Conservation (phyloP, 2,797 vertebrate species). For the Parauchenoglanis ngamensis region DNA sequence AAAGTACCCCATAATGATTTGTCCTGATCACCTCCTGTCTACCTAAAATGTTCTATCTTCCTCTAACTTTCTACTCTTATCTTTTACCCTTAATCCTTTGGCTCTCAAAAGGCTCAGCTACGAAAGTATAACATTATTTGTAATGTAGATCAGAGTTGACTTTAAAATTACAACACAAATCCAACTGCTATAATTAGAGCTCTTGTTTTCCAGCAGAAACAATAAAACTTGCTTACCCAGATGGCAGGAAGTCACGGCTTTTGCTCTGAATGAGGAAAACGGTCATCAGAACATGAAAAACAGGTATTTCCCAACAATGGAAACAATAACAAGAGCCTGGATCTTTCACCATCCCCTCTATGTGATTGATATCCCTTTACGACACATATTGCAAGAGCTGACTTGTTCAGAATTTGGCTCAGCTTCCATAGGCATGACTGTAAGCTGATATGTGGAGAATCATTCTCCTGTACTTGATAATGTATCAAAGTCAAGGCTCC, state of each 20-base stretch:
- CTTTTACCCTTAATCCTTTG: conserved; percentile 40
- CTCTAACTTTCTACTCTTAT: conserved; percentile 46
- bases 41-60: conserved; percentile 63
- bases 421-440: conserved; percentile 43
- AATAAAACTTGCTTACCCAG: conserved; percentile 61
- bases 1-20: conserved; percentile 54
- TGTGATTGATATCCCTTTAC: conserved; percentile 59
- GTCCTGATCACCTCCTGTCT: conserved; percentile 57
- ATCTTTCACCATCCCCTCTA: conserved; percentile 58
- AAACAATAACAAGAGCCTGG: conserved; percentile 58
- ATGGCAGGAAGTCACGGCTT: conserved; percentile 61
- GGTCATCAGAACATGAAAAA: conserved; percentile 59
- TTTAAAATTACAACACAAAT: conserved; percentile 42
- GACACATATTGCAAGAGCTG: conserved; percentile 56
- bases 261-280: conserved; percentile 62
- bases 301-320: conserved; percentile 64
- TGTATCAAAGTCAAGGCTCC: conserved; percentile 44
- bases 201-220: conserved; percentile 54
- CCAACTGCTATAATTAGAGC: conserved; percentile 53
- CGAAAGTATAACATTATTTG: conserved; percentile 4
- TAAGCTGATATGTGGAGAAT: conserved; percentile 52
- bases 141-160: conserved; percentile 40
- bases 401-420: conserved; percentile 58
- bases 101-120: conserved; percentile 3
- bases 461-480: conserved; percentile 47